phyloP scores from a whole-genome alignment of 2,113 vertebrate genomes.

The Zingel zingel region DNA sequence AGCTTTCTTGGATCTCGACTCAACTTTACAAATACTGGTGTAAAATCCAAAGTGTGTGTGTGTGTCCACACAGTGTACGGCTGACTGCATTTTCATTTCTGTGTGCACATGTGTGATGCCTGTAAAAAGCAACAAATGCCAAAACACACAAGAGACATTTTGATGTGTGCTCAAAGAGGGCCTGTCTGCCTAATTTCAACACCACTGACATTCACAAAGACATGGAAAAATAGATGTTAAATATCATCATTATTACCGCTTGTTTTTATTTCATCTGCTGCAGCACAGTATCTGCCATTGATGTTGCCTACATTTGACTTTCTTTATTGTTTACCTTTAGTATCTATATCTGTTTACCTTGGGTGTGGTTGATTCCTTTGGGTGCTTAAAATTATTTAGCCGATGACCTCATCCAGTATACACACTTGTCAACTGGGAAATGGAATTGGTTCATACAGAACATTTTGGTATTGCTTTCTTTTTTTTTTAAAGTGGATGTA shows the following conservation, averaged over 20 bases:
- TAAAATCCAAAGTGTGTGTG: slow-evolving; percentile 37
- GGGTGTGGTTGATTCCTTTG: slow-evolving; percentile 70
- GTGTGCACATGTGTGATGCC: slow-evolving; percentile 39
- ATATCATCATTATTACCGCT: slow-evolving; percentile 69
- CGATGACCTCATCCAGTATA: slow-evolving; percentile 74
- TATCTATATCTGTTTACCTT: slow-evolving; percentile 81
- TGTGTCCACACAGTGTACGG: background rate
- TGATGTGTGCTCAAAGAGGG: slow-evolving; percentile 49
- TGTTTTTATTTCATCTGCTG: slow-evolving; percentile 67
- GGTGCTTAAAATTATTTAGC: slow-evolving; percentile 68
- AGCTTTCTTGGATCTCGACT: slow-evolving; percentile 13
- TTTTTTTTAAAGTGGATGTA: slow-evolving; percentile 47
- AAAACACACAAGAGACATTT: slow-evolving; percentile 73
- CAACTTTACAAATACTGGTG: background rate
- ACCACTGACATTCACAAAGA: slow-evolving; percentile 57
- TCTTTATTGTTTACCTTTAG: slow-evolving; percentile 70
- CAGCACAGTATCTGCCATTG: slow-evolving; percentile 58
- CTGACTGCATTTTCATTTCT: slow-evolving; percentile 22
- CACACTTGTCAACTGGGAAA: slow-evolving; percentile 63
- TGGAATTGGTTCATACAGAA: slow-evolving; percentile 42
- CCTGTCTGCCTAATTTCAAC: slow-evolving; percentile 65
- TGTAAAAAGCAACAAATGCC: slow-evolving; percentile 69
- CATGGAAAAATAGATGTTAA: slow-evolving; percentile 73
- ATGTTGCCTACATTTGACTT: slow-evolving; percentile 56
- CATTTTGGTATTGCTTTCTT: slow-evolving; percentile 35